Evolutionary conservation across 2,888 invertebrate species (phyloP).

Genomic region (Drosophila neotestacea): DNA sequence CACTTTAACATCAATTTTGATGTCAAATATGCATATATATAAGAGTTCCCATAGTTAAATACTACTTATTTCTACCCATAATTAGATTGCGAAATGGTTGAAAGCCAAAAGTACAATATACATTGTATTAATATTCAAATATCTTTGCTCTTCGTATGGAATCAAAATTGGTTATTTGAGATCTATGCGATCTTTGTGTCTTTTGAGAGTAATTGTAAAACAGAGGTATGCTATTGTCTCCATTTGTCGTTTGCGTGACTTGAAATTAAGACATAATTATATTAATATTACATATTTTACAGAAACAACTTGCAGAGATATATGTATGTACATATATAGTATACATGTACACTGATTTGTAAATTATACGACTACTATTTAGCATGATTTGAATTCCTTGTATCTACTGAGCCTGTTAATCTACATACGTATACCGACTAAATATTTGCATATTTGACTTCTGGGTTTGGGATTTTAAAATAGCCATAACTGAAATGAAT

Average conservation of each 20-base stretch:
- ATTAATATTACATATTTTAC: slow-evolving; percentile 25
- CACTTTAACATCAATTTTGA: slow-evolving; percentile 7
- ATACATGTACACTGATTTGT: background rate
- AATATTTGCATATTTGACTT: slow-evolving; percentile 64
- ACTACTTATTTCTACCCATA: slow-evolving; percentile 3
- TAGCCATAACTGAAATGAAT: slow-evolving; percentile 42
- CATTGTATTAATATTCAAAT: slow-evolving; percentile 29
- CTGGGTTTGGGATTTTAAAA: slow-evolving; percentile 56
- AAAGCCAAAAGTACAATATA: slow-evolving; percentile 20
- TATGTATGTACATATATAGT: background rate
- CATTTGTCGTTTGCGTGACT: slow-evolving; percentile 26
- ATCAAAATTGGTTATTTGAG: slow-evolving; percentile 27
- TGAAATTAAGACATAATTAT: slow-evolving; percentile 24
- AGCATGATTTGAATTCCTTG: slow-evolving; percentile 1
- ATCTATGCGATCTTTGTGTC: slow-evolving; percentile 19
- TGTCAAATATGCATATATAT: slow-evolving; percentile 18
- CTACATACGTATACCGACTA: slow-evolving; percentile 28
- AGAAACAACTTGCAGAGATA: slow-evolving; percentile 7
- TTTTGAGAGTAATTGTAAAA: slow-evolving; percentile 37
- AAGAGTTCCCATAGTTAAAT: slow-evolving; percentile 23
- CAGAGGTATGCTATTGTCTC: slow-evolving; percentile 54
- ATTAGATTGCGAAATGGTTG: slow-evolving; percentile 28
- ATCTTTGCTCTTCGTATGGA: slow-evolving; percentile 8
- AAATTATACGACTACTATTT: background rate
- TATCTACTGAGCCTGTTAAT: slow-evolving; percentile 13